Conservation (phyloP, 2,113 vertebrate genomes). For the Budorcas taxicolor region DNA sequence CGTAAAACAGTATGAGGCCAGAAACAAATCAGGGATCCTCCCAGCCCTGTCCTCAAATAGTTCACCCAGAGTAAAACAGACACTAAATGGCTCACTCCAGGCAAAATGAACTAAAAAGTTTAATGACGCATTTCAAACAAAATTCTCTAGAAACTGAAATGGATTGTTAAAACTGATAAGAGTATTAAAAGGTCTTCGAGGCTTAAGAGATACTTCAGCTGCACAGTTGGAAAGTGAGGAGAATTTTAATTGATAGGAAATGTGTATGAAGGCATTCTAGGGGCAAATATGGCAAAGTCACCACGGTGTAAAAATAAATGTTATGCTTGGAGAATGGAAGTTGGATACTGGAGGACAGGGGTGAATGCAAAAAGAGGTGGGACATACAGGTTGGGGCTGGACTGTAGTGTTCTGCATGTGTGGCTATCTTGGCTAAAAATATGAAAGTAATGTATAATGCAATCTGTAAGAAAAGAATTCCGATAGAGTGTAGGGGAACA, state of each 20-base stretch:
- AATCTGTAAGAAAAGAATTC: not conserved
- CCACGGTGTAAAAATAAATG: not conserved
- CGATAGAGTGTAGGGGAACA: rapidly evolving
- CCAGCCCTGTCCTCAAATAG: not conserved
- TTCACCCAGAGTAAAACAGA: not conserved
- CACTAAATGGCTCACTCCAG: not conserved
- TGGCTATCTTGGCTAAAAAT: not conserved
- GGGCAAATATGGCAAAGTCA: not conserved
- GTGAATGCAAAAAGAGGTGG: not conserved
- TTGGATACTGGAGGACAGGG: not conserved
- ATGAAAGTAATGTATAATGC: not conserved
- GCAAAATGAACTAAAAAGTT: not conserved
- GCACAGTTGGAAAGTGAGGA: not conserved
- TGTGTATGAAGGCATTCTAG: not conserved
- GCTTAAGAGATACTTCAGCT: not conserved
- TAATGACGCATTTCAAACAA: not conserved
- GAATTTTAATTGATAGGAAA: not conserved
- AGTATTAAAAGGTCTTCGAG: not conserved
- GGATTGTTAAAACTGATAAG: not conserved
- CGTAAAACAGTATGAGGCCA: not conserved
- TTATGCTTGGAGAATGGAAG: not conserved
- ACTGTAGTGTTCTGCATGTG: not conserved
- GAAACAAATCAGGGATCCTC: not conserved
- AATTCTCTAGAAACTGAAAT: not conserved
- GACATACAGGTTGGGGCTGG: rapidly evolving